A percentile compares a stretch with the other conserved stretches of the same genome.
These are phyloP conservation scores for Coboldia fuscipes DNA, from an alignment of 1,140 invertebrate species.

Conservation along the genomic window DNA sequence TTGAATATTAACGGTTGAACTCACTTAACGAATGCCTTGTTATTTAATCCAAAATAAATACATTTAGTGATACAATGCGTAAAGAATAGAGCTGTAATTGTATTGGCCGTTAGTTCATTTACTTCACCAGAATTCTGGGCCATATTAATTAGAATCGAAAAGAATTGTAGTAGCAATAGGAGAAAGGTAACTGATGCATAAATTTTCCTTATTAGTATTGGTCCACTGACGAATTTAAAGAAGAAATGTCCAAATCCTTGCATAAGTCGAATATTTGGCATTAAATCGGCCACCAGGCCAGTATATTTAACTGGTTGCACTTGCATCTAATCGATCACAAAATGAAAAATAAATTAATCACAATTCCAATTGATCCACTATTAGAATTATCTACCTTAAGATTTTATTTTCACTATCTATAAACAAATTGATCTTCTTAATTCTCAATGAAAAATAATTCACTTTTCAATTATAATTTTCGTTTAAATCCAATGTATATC, in stretches of 20 bases:
- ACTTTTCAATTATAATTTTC: no score
- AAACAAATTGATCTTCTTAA: no score
- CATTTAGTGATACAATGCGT: conserved; percentile 52
- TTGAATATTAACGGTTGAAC: conserved; percentile 2
- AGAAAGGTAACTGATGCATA: conserved; percentile 36
- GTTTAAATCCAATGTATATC: no score
- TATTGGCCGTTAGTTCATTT: conserved; percentile 57
- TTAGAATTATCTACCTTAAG: neutral
- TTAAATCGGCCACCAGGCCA: conserved; percentile 57
- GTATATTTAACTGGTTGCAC: conserved; percentile 10
- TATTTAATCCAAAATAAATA: conserved; percentile 43
- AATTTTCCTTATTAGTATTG: conserved; percentile 29
- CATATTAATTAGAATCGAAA: conserved; percentile 40
- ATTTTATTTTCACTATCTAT: neutral
- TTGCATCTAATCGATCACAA: conserved; percentile 3
- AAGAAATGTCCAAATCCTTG: conserved; percentile 51
- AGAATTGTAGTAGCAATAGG: conserved; percentile 38
- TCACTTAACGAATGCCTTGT: conserved; percentile 52
- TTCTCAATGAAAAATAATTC: no score
- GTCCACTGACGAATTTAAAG: conserved; percentile 47
- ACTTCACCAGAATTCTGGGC: conserved; percentile 48
- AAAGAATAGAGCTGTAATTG: conserved; percentile 61
- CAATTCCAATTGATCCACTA: neutral
- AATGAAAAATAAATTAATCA: neutral
- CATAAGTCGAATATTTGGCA: conserved; percentile 61